A percentile compares a stretch with the other conserved stretches of the same genome.
phyloP scores from a whole-genome alignment of 2,113 vertebrate species.

The Sinocyclocheilus maitianheensis region DNA sequence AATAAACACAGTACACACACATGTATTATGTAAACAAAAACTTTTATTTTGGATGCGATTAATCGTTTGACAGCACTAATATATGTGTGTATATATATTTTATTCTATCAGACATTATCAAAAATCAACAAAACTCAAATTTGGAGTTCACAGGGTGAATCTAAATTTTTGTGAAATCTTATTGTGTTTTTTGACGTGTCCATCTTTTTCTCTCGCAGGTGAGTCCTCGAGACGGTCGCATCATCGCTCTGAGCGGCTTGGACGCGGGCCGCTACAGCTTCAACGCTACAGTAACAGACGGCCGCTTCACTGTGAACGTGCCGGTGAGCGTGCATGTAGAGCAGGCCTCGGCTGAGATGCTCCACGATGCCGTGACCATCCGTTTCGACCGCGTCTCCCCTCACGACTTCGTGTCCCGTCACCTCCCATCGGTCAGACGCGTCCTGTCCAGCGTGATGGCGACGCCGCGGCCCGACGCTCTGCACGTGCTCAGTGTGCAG shows the following conservation, averaged over 20 bases:
- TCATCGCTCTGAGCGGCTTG: conserved; percentile 91
- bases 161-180: neutral
- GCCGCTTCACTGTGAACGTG: conserved; percentile 90
- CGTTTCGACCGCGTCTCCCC: conserved; percentile 92
- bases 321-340: conserved; percentile 88
- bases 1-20: no score
- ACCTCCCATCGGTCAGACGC: conserved; percentile 85
- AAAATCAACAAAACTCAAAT: neutral
- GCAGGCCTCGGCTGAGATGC: conserved; percentile 85
- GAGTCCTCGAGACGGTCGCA: conserved; percentile 88
- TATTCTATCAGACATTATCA: neutral
- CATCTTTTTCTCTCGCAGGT: conserved; percentile 63
- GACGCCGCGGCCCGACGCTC: conserved; percentile 83
- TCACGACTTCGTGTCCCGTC: conserved; percentile 88
- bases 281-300: conserved; percentile 92
- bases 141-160: neutral
- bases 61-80: no score
- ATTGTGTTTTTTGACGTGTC: neutral
- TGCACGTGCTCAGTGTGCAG: conserved; percentile 94
- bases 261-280: conserved; percentile 89
- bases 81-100: no score
- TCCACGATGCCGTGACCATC: conserved; percentile 90
- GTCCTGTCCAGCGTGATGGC: conserved; percentile 81
- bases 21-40: no score
- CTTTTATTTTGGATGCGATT: no score